Base-by-base conservation (phyloP, 1,140 invertebrate species). In the Brachionus rubens region DNA sequence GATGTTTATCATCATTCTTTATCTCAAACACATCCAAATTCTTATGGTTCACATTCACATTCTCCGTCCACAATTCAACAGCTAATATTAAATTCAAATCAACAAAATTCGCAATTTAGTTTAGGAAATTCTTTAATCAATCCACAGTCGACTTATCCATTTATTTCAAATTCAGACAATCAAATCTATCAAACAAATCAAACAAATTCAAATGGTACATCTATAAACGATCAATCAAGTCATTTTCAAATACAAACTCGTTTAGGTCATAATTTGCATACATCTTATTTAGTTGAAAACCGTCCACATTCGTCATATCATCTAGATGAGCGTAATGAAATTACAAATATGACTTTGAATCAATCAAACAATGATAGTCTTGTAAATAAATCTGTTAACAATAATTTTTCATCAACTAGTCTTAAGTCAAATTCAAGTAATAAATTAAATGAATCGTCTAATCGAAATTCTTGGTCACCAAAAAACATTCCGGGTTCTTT, bases 401-500 rank as follows among this genome's bases (percentile, higher is more conserved):
- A 24, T 14, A 56, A 30, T 30, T 59, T 59, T 41, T 16, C 30
- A 28, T 21, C 16, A 28, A 28, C 7, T n/a, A 48, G 14, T 21
- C 6, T 48, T 48, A 54, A 54, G 24, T 26, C 52, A n/a, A 59
- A 16, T 59, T 6, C 28, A 16, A 16, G 54, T 19, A 59, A 33
- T n/a, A 59, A 59, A 59, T 36, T 12, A 36, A 59, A 10, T 59
- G 54, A 59, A 36, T 21, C 54, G 36, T 33, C 26, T 36, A 36
- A 36, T 36, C 3, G 59, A 65, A 65, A 46, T 41, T 14, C 59
- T 2, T 65, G 59, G 59, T 65, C 59, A 12, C 59, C 59, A n/a
- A 65, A 65, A 65, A 65, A 24, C 59, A 65, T 43, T 65, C 36
- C 59, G 59, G 12, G 28, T 3, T 36, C 30, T 16, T 65, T 65